Conservation (phyloP, 2,113 vertebrate genomes). For the Channa argus region DNA sequence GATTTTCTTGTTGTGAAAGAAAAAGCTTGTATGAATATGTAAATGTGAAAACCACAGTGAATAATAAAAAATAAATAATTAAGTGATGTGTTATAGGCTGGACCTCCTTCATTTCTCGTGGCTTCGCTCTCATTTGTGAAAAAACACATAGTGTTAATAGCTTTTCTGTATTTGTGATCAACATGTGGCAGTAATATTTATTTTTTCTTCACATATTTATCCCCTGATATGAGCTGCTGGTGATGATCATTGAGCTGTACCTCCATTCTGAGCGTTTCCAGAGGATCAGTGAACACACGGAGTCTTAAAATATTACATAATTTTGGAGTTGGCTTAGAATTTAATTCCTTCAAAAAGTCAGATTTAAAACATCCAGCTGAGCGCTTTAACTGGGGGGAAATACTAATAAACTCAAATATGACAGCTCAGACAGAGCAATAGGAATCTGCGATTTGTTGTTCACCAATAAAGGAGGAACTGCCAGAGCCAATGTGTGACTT, state of each 20-base stretch:
- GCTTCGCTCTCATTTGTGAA: too few relatives aligned
- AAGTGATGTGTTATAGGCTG: too few relatives aligned
- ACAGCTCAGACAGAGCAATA: neutral
- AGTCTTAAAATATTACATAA: neutral
- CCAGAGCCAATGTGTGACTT: neutral
- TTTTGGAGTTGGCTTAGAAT: neutral
- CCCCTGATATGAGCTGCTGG: neutral
- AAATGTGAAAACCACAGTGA: too few relatives aligned
- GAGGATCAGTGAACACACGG: neutral
- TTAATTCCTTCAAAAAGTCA: neutral
- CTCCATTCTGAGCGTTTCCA: neutral
- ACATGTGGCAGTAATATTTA: neutral
- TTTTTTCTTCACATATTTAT: neutral
- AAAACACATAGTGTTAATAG: too few relatives aligned
- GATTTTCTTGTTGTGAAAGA: too few relatives aligned
- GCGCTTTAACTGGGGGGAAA: neutral
- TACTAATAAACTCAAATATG: neutral
- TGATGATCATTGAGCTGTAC: neutral
- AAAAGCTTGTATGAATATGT: too few relatives aligned
- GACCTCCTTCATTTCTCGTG: too few relatives aligned
- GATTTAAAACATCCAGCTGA: neutral
- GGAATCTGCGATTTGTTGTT: neutral
- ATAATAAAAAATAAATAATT: too few relatives aligned
- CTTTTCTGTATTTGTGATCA: too few relatives aligned
- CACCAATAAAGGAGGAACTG: neutral